Conservation (phyloP, 2,888 invertebrate genomes). For the Parapristionchus giblindavisi region DNA sequence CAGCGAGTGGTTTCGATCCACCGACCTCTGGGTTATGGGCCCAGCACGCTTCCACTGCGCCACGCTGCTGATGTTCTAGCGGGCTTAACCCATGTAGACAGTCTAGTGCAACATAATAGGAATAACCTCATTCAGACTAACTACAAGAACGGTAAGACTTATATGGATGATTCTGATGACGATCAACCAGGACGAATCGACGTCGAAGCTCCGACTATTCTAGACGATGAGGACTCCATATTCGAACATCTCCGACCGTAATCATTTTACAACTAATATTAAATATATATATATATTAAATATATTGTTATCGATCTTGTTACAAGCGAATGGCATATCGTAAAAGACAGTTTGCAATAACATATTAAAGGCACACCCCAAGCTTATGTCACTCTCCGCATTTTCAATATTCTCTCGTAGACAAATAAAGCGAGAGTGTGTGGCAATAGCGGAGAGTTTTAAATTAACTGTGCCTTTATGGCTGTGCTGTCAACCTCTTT, state of each 20-base stretch:
- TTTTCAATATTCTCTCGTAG: too few relatives aligned
- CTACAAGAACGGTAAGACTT: not conserved
- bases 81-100: not conserved
- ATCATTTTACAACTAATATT: not conserved
- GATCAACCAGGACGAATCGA: not conserved
- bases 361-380: too few relatives aligned
- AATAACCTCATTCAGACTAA: slow-evolving; percentile 3
- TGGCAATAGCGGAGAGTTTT: not conserved
- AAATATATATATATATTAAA: too few relatives aligned
- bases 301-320: not conserved
- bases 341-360: too few relatives aligned
- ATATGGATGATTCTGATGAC: not conserved
- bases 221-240: slow-evolving; percentile 24
- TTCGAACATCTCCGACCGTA: slow-evolving; percentile 12
- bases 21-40: slow-evolving; percentile 90
- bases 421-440: too few relatives aligned
- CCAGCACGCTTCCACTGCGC: slow-evolving; percentile 85
- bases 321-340: too few relatives aligned
- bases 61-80: slow-evolving; percentile 77
- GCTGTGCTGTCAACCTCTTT: not conserved
- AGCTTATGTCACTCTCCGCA: too few relatives aligned
- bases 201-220: not conserved
- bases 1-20: slow-evolving; percentile 71
- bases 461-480: too few relatives aligned
- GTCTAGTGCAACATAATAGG: not conserved